These are phyloP conservation scores for Caenorhabditis imperialis DNA, from an alignment of 2,888 invertebrate genomes.

Conservation along the genomic window DNA sequence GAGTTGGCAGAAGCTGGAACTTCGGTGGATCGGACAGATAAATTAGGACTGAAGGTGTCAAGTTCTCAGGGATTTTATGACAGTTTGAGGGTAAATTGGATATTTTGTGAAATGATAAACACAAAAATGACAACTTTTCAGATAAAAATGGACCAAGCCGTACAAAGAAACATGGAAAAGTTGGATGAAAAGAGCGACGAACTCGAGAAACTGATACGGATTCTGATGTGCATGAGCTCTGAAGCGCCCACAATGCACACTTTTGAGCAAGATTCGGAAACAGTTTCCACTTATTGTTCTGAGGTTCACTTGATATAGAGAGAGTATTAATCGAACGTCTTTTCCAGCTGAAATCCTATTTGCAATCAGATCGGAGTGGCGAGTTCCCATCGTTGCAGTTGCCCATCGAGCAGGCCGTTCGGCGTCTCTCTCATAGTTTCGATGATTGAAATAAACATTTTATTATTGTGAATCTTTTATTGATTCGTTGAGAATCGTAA, in stretches of 20 bases:
- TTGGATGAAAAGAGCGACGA: constrained; percentile 28
- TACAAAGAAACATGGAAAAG: constrained; percentile 27
- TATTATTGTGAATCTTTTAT: too few species aligned
- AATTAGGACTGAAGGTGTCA: constrained; percentile 15
- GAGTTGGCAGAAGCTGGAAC: constrained; percentile 10
- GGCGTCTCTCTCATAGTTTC: constrained; percentile 1
- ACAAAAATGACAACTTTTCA: neutral
- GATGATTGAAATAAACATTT: neutral
- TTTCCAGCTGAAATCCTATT: constrained; percentile 26
- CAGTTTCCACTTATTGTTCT: constrained; percentile 11
- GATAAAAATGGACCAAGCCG: constrained; percentile 31
- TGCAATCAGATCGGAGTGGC: constrained; percentile 19
- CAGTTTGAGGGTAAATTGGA: constrained; percentile 23
- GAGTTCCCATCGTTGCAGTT: constrained; percentile 11
- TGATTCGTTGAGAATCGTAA: too few species aligned
- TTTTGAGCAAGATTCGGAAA: constrained; percentile 21
- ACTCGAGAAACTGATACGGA: constrained; percentile 9
- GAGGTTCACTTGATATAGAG: constrained; percentile 11
- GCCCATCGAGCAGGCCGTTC: constrained; percentile 19
- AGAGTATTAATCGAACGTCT: too few species aligned
- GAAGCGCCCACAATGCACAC: constrained; percentile 26
- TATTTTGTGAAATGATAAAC: too few species aligned
- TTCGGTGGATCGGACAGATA: constrained; percentile 4
- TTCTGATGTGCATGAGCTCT: constrained; percentile 9
- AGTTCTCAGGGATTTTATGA: constrained; percentile 12